A percentile compares a stretch with the other conserved stretches of the same genome.
phyloP scores from a whole-genome alignment of 1,140 invertebrate species.

The Bombus fervidus region DNA sequence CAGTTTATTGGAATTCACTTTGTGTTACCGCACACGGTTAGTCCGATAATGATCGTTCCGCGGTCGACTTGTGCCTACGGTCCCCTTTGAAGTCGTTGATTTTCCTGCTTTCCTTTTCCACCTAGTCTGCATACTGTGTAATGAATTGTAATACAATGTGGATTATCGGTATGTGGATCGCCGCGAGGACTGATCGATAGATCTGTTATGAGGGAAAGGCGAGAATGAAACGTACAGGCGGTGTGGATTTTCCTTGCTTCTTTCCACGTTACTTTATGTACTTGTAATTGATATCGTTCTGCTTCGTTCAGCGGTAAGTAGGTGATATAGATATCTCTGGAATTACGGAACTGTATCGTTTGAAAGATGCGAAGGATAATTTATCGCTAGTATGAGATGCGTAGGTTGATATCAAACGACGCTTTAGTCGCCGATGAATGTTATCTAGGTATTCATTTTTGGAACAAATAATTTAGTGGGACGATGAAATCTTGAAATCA shows the following conservation, averaged over 20 bases:
- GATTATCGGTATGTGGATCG: slow-evolving; percentile 29
- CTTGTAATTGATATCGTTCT: background rate
- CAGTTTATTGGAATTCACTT: slow-evolving; percentile 54
- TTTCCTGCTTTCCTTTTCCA: slow-evolving; percentile 15
- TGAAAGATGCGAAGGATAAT: too few relatives aligned
- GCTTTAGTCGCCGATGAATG: too few relatives aligned
- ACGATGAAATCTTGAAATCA: too few relatives aligned
- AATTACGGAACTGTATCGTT: too few relatives aligned
- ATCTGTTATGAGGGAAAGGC: slow-evolving; percentile 18
- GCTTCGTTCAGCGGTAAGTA: too few relatives aligned
- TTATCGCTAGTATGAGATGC: fast-evolving
- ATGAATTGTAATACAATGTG: slow-evolving; percentile 16
- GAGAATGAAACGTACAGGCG: background rate
- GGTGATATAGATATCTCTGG: background rate
- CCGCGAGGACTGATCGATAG: background rate
- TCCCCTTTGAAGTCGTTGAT: slow-evolving; percentile 33
- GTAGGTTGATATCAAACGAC: too few relatives aligned
- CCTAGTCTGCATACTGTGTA: background rate
- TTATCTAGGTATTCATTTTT: too few relatives aligned
- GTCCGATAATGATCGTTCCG: slow-evolving; percentile 44
- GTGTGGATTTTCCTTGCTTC: background rate
- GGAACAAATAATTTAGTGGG: too few relatives aligned
- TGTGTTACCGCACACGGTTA: slow-evolving; percentile 45
- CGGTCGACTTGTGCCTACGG: slow-evolving; percentile 32
- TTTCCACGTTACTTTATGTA: background rate